Conservation (phyloP, 2,888 invertebrate species). For the Julus scandinavius region DNA sequence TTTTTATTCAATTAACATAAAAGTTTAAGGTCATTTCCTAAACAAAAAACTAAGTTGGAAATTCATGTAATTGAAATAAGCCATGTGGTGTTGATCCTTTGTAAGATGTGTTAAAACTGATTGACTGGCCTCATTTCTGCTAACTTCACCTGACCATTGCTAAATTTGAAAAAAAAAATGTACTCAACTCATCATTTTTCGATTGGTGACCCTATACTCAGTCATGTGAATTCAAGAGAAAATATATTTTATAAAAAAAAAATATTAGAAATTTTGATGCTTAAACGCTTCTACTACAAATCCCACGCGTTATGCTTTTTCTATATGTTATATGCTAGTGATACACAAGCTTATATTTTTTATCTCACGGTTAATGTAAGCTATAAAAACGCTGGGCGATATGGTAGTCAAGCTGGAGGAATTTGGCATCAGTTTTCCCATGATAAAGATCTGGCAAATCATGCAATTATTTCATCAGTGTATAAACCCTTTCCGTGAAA, state of each 20-base stretch:
- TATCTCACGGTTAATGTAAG: conserved; percentile 9
- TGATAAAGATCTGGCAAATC: neutral
- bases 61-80: conserved; percentile 7
- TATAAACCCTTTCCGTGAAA: neutral
- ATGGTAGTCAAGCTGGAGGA: conserved; percentile 16
- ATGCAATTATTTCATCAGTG: conserved; percentile 13
- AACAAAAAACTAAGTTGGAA: neutral
- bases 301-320: conserved; percentile 12
- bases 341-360: neutral
- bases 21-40: conserved; percentile 30
- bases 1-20: neutral
- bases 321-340: neutral
- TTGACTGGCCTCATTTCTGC: conserved; percentile 12
- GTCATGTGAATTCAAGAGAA: conserved; percentile 22
- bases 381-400: neutral
- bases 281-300: neutral
- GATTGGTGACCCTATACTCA: conserved; percentile 29
- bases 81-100: neutral
- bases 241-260: neutral
- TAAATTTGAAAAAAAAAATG: neutral
- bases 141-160: neutral
- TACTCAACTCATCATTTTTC: neutral
- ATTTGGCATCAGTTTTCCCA: conserved; percentile 37
- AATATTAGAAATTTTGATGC: neutral
- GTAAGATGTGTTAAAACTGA: neutral